Percentiles rank a stretch among this genome's conserved stretches.
Evolutionary conservation across 2,888 invertebrate species (phyloP).

Genomic region (Pandemis corylana): DNA sequence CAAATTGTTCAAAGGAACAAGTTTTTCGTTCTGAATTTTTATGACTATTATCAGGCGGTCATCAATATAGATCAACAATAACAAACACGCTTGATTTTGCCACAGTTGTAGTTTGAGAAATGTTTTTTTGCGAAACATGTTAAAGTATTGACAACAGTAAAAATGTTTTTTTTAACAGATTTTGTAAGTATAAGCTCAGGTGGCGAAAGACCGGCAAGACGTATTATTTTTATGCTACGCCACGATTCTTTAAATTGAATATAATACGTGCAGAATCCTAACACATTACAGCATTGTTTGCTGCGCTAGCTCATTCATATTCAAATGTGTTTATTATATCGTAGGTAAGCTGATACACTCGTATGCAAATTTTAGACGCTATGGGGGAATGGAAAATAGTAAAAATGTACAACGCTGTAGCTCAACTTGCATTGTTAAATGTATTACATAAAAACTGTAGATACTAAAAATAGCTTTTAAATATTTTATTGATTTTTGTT

Average conservation of each 20-base stretch:
- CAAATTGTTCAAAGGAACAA: neutral
- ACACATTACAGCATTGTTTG: constrained; percentile 2
- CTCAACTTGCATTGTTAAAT: neutral
- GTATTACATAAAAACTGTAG: no score
- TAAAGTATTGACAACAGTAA: no score
- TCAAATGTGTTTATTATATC: constrained; percentile 21
- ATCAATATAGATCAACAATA: neutral
- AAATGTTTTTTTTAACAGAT: no score
- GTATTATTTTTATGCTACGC: neutral
- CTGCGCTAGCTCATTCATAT: constrained; percentile 19
- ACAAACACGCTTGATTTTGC: no score
- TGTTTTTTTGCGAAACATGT: no score
- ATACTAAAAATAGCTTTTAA: no score
- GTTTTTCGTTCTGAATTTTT: neutral
- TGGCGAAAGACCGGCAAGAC: neutral
- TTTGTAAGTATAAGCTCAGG: neutral
- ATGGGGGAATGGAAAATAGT: neutral
- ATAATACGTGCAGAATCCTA: neutral
- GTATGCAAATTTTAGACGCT: constrained; percentile 7
- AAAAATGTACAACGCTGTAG: neutral
- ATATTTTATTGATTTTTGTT: no score
- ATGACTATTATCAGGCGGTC: neutral
- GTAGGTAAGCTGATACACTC: constrained; percentile 3
- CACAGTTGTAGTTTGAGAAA: no score
- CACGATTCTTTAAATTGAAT: neutral